Evolutionary conservation across 2,113 vertebrate species (phyloP).

Genomic region (Kryptolebias marmoratus): DNA sequence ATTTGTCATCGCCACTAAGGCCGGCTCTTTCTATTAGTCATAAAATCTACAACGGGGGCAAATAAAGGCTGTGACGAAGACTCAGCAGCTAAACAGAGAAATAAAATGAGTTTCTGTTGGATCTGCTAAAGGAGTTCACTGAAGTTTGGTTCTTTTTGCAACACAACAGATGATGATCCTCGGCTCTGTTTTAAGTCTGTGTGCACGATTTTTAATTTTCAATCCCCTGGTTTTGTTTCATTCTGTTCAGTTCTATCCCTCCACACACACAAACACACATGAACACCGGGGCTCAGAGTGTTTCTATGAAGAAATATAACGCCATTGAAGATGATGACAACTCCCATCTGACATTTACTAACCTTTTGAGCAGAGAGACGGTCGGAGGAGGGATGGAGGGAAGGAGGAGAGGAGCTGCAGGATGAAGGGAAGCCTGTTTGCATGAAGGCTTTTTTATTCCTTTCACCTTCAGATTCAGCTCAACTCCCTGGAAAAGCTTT

Average conservation of each 20-base stretch:
- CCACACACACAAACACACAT: slow-evolving; percentile 32
- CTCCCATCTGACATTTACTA: slow-evolving; percentile 87
- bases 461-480: slow-evolving; percentile 47
- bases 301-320: slow-evolving; percentile 74
- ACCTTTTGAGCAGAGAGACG: slow-evolving; percentile 82
- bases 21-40: slow-evolving; percentile 89
- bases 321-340: slow-evolving; percentile 85
- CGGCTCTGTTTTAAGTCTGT: slow-evolving; percentile 32
- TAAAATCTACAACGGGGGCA: slow-evolving; percentile 87
- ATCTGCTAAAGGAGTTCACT: slow-evolving; percentile 32
- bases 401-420: slow-evolving; percentile 59
- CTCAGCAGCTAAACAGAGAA: slow-evolving; percentile 53
- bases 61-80: slow-evolving; percentile 80
- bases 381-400: slow-evolving; percentile 63
- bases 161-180: slow-evolving; percentile 23
- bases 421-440: slow-evolving; percentile 38
- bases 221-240: slow-evolving; percentile 65
- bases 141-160: slow-evolving; percentile 35
- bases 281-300: slow-evolving; percentile 27
- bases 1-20: slow-evolving; percentile 90
- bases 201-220: slow-evolving; percentile 66
- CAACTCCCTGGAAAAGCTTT: slow-evolving; percentile 53
- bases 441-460: slow-evolving; percentile 61
- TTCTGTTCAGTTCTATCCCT: slow-evolving; percentile 56
- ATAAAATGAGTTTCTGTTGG: slow-evolving; percentile 13